Base-by-base conservation (phyloP, 2,797 vertebrate genomes). In the Holocentrus rufus region DNA sequence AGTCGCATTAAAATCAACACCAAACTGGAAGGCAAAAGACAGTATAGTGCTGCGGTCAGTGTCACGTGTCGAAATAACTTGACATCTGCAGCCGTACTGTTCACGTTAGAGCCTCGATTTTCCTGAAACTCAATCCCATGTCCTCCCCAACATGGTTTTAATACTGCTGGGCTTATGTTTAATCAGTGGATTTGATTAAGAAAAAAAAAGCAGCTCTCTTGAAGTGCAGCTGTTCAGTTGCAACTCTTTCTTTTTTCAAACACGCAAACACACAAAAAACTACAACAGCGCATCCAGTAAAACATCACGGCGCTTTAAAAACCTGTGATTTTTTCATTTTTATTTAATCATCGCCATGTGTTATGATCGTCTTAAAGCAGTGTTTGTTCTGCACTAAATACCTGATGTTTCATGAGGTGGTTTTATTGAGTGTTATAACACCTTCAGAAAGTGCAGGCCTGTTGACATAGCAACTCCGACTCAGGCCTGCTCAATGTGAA, bases 1-100 rank as follows among this genome's bases (percentile, higher is more conserved):
- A 53, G 75, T 31, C 54, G 18, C 25, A 46, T 71, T 72, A 10
- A 79, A 80, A 83, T 59, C 34, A 10, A 14, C 4, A n/a, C 27
- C 14, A 55, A n/a, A 22, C 46, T 0, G 22, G 25, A n/a, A 23
- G 15, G 18, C 47, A 42, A 39, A 52, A 17, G 44, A 8, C n/a
- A 11, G 50, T 60, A 49, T 55, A 58, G 55, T 31, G 50, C 68
- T 69, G 65, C 17, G 22, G 27, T 30, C 23, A 53, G 60, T 69
- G 57, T 58, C 14, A 17, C 27, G 52, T 53, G 52, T 77, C 30
- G 63, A 30, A 78, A 46, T 34, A 34, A 59, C 27, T 23, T 11
- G 59, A 77, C 57, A 52, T 49, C 30, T 47, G 49, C 30, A 56
- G 31, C 61, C 23, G 4, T 58, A 71, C 30, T 8, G n/a, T 64